Base-by-base conservation (phyloP, 2,888 invertebrate genomes). In the Drosophila infuscata region DNA sequence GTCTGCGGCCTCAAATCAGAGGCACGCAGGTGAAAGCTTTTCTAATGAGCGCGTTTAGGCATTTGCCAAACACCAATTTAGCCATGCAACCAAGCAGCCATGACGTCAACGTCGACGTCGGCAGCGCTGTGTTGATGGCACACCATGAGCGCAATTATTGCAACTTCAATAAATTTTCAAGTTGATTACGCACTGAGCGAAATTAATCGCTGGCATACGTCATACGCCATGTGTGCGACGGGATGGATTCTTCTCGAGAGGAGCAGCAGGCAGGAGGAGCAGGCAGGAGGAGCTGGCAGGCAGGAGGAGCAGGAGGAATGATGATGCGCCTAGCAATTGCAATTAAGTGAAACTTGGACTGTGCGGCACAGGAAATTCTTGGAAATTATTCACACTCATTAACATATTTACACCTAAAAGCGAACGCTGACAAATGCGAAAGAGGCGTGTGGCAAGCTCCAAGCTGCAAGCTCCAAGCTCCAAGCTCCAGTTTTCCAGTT, bases 341-440 rank as follows among this genome's bases (percentile, higher is more conserved):
- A 89, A 84, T 89, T 89, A 86, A 84, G 86, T 74, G 68, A 66
- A 52, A 67, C 76, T 78, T 67, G 71, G 60, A 76, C 58, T 76
- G 75, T 64, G 51, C 58, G 46, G 36, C 52, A 54, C 61, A 61
- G 70, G 59, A 79, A 82, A 79, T 86, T 86, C 89, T 74, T 56
- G 83, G 89, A 87, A 87, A 82, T 83, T 70, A 81, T 79, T 87
- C 81, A 76, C 82, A 80, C 89, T 89, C 88, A 88, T 88, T 88
- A 88, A 85, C 87, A 88, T 88, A 88, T 88, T 88, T 88, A 89
- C 89, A 88, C 88, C 88, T 88, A 83, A 87, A 86, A 82, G 64
- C 79, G 76, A 76, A 81, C 71, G 71, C 80, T 83, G 86, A 86
- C 82, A 86, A 86, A 88, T 88, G 84, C 73, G 74, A 77, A 76